Evolutionary conservation across 2,113 vertebrate genomes (phyloP).

Genomic region (Mesocricetus auratus): DNA sequence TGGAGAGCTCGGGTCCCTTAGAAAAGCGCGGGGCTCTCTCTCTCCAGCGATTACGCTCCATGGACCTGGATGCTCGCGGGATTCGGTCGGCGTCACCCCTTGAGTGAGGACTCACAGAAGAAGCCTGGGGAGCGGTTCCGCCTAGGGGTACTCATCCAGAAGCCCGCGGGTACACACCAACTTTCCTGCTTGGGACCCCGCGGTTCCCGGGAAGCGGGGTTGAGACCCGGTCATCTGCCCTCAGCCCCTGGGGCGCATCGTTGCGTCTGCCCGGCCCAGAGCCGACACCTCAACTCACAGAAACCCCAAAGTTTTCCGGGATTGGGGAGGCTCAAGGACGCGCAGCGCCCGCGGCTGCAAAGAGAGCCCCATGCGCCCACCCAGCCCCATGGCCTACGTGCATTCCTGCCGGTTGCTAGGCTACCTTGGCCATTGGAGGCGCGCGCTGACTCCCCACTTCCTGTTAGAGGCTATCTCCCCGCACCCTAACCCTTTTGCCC

Average conservation of each 20-base stretch:
- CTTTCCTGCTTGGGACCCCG: constrained; percentile 30
- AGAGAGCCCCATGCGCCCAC: not conserved
- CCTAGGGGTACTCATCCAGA: not conserved
- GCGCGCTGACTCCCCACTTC: constrained; percentile 7
- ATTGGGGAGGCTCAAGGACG: not conserved
- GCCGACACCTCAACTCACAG: fast-evolving
- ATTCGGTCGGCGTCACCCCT: not conserved
- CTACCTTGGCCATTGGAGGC: constrained; percentile 60
- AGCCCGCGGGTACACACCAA: constrained; percentile 12
- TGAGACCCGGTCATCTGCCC: not conserved
- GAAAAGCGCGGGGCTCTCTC: constrained; percentile 46
- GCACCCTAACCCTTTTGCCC: not conserved
- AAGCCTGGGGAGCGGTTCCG: not conserved
- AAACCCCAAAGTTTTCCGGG: constrained; percentile 33
- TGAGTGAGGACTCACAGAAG: not conserved
- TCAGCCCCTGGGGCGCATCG: constrained; percentile 16
- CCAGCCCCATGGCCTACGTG: not conserved
- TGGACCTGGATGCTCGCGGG: not conserved
- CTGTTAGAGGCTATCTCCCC: not conserved
- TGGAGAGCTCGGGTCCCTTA: not conserved
- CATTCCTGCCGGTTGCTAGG: constrained; percentile 79
- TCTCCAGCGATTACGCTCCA: not conserved
- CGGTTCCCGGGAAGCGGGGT: not conserved
- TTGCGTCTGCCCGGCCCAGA: fast-evolving
- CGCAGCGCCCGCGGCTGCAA: not conserved